Percentiles rank a stretch among this genome's conserved stretches.
Conservation (phyloP, 2,888 invertebrate species). For the Chymomyza amoena region DNA sequence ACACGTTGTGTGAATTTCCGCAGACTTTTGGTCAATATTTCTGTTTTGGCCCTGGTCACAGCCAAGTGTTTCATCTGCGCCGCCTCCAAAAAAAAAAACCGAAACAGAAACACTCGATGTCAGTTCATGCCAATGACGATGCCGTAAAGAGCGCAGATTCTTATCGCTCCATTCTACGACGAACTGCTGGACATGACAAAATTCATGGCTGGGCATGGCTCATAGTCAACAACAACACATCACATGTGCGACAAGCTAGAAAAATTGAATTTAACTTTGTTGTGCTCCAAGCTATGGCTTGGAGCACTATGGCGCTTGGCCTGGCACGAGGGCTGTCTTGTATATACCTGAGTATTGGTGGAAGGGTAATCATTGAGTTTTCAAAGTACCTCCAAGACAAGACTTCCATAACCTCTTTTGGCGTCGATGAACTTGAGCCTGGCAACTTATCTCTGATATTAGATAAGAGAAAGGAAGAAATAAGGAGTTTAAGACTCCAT, state of each 20-base stretch:
- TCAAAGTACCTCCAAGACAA: no score
- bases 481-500: no score
- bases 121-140: constrained; percentile 1
- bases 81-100: constrained; percentile 33
- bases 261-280: constrained; percentile 54
- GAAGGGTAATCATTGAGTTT: no score
- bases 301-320: neutral
- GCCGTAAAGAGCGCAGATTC: constrained; percentile 52
- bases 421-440: no score
- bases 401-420: no score
- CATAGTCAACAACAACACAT: constrained; percentile 60
- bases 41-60: constrained; percentile 18
- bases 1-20: constrained; percentile 20
- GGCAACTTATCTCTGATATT: no score
- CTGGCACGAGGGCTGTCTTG: no score
- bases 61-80: constrained; percentile 60
- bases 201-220: constrained; percentile 54
- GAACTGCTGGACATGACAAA: constrained; percentile 49
- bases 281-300: constrained; percentile 23
- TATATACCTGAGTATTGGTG: no score
- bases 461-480: no score
- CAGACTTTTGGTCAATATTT: constrained; percentile 55
- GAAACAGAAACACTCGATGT: neutral
- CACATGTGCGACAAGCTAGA: constrained; percentile 63
- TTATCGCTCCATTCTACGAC: constrained; percentile 60